Evolutionary conservation across 2,797 vertebrate genomes (phyloP).

Genomic region (Hydrophis major): DNA sequence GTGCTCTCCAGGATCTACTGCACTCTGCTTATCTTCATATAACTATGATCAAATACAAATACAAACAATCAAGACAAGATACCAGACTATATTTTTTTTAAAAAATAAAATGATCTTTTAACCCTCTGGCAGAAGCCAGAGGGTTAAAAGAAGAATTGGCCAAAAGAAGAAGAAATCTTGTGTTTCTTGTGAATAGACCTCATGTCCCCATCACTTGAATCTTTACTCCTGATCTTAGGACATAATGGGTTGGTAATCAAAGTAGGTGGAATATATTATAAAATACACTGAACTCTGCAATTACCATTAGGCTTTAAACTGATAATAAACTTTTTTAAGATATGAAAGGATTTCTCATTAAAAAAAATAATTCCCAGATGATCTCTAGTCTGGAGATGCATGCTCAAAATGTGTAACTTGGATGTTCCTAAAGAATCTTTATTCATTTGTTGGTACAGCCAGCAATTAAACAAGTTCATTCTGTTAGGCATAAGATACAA

Average conservation of each 20-base stretch:
- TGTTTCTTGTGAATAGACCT: neutral
- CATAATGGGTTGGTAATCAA: neutral
- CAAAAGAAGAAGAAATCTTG: neutral
- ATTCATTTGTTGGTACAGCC: neutral
- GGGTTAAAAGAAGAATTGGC: neutral
- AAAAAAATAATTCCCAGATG: conserved; percentile 16
- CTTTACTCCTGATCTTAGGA: neutral
- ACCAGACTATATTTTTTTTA: no score
- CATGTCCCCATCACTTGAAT: neutral
- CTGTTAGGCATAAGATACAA: conserved; percentile 31
- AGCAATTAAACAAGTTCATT: conserved; percentile 29
- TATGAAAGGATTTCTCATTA: neutral
- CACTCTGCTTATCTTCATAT: neutral
- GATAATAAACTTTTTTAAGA: neutral
- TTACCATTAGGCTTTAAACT: neutral
- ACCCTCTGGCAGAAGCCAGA: neutral
- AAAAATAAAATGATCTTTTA: neutral
- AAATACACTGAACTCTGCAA: neutral
- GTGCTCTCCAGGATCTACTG: neutral
- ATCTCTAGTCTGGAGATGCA: conserved; percentile 6
- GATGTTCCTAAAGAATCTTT: conserved; percentile 26
- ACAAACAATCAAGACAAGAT: neutral
- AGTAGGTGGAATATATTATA: neutral
- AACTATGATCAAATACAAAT: neutral
- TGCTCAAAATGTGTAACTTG: neutral